Evolutionary conservation across 2,797 vertebrate genomes (phyloP).

Genomic region (Lacerta viridis): DNA sequence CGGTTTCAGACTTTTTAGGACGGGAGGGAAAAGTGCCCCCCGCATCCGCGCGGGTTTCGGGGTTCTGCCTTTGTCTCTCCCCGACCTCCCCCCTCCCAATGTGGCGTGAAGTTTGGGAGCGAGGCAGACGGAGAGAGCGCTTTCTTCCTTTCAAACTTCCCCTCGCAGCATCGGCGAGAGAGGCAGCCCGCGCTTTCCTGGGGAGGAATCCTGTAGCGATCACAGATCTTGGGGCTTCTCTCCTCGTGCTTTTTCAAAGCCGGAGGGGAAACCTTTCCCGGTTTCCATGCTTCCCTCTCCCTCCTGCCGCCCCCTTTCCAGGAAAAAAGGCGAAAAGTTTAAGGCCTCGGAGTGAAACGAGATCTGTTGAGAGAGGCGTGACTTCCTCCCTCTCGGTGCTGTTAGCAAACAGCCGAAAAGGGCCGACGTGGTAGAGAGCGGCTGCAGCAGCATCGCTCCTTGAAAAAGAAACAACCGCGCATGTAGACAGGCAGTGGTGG

Average conservation of each 20-base stretch:
- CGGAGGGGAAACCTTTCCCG: not conserved
- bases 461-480: not conserved
- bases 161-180: no score
- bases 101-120: not conserved
- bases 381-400: not conserved
- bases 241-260: not conserved
- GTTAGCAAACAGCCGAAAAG: not conserved
- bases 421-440: not conserved
- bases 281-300: no score
- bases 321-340: not conserved
- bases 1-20: not conserved
- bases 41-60: not conserved
- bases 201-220: not conserved
- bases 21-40: not conserved
- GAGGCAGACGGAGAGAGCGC: not conserved
- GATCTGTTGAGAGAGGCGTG: not conserved
- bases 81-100: not conserved
- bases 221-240: not conserved
- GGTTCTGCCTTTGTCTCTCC: not conserved
- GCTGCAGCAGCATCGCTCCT: no score
- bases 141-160: not conserved
- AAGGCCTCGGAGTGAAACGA: not conserved
- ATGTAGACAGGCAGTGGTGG: no score
- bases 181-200: no score
- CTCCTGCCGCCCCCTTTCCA: no score